Conservation (phyloP, 2,797 vertebrate species). For the Botia kubotai region DNA sequence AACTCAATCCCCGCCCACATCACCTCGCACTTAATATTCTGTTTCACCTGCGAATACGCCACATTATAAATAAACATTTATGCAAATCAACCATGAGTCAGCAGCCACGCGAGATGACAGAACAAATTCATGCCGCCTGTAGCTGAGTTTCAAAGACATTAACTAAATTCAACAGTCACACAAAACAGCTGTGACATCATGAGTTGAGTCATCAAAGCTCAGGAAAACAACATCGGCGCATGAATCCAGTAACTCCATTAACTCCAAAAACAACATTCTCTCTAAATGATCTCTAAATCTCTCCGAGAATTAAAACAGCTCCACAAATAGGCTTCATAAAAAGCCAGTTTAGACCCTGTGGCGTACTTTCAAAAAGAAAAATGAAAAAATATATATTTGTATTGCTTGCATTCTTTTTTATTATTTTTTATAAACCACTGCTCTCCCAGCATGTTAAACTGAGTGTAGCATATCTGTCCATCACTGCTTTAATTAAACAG, state of each 20-base stretch:
- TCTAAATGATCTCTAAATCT: no score
- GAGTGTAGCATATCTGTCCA: not conserved
- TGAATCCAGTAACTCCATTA: no score
- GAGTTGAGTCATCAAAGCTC: no score
- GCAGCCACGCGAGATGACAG: no score
- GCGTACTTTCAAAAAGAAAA: not conserved
- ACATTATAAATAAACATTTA: no score
- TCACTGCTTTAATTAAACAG: conserved; percentile 9
- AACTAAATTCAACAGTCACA: not conserved
- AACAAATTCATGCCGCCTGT: no score
- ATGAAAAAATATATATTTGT: conserved; percentile 5
- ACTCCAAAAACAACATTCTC: no score
- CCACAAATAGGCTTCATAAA: conserved; percentile 8
- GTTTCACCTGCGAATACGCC: no score
- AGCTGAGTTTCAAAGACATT: not conserved
- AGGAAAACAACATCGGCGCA: no score
- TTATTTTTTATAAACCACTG: not conserved
- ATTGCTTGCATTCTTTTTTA: not conserved
- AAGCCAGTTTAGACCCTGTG: not conserved
- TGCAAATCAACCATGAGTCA: no score
- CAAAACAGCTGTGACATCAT: conserved; percentile 18
- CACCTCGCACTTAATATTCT: not conserved
- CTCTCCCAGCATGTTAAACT: not conserved
- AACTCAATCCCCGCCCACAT: not conserved
- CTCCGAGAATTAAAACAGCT: conserved; percentile 1